A percentile compares a stretch with the other conserved stretches of the same genome.
Evolutionary conservation across 2,113 vertebrate genomes (phyloP).

Genomic region (Tachuris rubrigastra): DNA sequence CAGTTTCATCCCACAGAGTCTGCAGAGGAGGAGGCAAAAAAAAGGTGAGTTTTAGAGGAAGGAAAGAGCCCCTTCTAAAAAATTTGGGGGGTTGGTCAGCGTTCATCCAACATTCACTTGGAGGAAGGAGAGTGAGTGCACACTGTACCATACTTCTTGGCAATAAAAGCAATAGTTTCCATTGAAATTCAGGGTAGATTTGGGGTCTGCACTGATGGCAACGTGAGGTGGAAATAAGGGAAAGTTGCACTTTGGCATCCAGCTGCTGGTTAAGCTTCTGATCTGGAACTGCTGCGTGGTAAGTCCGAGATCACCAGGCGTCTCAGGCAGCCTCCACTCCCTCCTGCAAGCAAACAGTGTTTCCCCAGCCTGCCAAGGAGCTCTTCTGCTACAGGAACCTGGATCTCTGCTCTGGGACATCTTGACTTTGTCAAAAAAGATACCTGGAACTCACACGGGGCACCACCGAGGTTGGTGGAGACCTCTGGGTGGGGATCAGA

Average conservation of each 20-base stretch:
- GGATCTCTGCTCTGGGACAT: neutral
- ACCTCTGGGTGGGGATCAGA: neutral
- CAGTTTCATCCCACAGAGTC: neutral
- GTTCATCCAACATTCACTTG: neutral
- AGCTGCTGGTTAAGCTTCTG: neutral
- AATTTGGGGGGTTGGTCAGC: neutral
- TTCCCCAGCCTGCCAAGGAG: neutral
- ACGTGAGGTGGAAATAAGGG: neutral
- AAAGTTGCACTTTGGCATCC: neutral
- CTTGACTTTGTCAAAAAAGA: neutral
- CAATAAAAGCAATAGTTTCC: slow-evolving; percentile 67
- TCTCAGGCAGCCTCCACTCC: neutral
- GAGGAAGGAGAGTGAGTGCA: neutral
- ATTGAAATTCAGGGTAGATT: slow-evolving; percentile 39
- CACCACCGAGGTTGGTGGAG: neutral
- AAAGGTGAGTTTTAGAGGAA: neutral
- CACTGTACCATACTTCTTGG: neutral
- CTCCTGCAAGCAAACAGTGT: neutral
- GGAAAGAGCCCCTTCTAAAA: neutral
- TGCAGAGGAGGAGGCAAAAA: neutral
- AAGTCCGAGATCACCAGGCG: neutral
- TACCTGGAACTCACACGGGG: neutral
- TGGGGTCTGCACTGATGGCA: slow-evolving; percentile 11
- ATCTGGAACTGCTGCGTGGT: neutral
- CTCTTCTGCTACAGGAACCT: neutral